Base-by-base conservation (phyloP, 2,113 vertebrate species). In the Pogonocichla stellata region DNA sequence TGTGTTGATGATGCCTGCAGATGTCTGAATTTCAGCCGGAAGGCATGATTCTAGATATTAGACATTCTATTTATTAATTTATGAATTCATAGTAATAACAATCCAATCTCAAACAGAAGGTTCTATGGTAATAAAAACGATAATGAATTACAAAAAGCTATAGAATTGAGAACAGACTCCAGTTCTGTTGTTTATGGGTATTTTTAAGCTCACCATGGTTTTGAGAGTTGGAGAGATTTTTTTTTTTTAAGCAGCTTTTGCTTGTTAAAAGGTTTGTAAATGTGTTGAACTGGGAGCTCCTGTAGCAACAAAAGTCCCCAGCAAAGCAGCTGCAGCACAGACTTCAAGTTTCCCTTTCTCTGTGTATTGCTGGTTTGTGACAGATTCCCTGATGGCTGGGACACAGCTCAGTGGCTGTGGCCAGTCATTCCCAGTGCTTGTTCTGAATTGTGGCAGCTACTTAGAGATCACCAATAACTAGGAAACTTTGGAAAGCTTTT, bases 1-100 rank as follows among this genome's bases (percentile, higher is more conserved):
- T 90, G 87, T 80, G 84, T 77, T 80, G 90, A 64, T 7, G 17
- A 29, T 91, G 87, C 84, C 78, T 94, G 87, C 81, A 96, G 91
- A 94, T 93, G 91, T 53, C 70, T 95, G 84, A 91, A 88, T 88
- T 94, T 66, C 85, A 87, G 91, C 80, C 89, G 77, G 81, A 87
- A 90, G 54, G 87, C 0, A 2, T 47, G 50, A 91, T 82, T 82
- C 66, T 42, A 58, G 93, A 73, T 72, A 85, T 38, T 82, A 90
- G 73, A 64, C 34, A 40, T 54, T 69, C 14, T 65, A 42, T 71
- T 79, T 92, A 92, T 95, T 90, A 90, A 87, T 82, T 88, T 87
- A 90, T 85, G 42, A 95, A 80, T 82, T 77, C 45, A 34, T 85
- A 87, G 74, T 56, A 2, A 0, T 47, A 71, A 64, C 70, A 92